Conservation (phyloP, 1,140 invertebrate species). For the Dinoponera quadriceps region DNA sequence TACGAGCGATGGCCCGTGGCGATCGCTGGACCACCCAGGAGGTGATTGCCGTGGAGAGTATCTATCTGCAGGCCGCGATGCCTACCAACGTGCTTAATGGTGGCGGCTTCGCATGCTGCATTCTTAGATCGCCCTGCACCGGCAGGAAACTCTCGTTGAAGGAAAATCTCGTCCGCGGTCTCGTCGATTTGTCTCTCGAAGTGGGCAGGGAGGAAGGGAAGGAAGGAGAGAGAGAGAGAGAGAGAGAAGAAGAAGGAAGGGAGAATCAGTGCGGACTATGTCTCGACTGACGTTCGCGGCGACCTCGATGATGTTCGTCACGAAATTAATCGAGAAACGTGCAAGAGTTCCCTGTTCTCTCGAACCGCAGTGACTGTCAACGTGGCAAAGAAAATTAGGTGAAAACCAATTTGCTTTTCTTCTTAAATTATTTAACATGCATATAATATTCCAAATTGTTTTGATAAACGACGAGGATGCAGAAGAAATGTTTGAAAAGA, state of each 20-base stretch:
- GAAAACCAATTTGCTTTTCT: no score
- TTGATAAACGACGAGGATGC: no score
- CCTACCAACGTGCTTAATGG: conserved; percentile 68
- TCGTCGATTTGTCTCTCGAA: conserved; percentile 35
- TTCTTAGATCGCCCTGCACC: conserved; percentile 76
- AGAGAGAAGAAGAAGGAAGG: conserved; percentile 54
- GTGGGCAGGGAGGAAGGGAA: neutral
- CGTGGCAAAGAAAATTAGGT: no score
- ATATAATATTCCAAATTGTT: no score
- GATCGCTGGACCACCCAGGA: conserved; percentile 79
- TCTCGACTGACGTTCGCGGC: neutral
- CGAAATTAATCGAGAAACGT: no score
- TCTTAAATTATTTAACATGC: no score
- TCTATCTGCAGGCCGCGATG: conserved; percentile 70
- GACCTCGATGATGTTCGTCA: no score
- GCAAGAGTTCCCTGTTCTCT: no score
- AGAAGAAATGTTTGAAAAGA: no score
- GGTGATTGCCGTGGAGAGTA: conserved; percentile 80
- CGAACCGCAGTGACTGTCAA: no score
- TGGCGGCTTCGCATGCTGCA: conserved; percentile 65
- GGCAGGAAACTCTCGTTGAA: conserved; percentile 74
- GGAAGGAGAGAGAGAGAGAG: neutral
- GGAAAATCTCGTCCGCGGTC: conserved; percentile 31
- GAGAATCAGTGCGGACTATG: conserved; percentile 52
- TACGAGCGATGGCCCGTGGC: conserved; percentile 75